phyloP scores from a whole-genome alignment of 2,797 vertebrate species.

The Amniataba percoides region DNA sequence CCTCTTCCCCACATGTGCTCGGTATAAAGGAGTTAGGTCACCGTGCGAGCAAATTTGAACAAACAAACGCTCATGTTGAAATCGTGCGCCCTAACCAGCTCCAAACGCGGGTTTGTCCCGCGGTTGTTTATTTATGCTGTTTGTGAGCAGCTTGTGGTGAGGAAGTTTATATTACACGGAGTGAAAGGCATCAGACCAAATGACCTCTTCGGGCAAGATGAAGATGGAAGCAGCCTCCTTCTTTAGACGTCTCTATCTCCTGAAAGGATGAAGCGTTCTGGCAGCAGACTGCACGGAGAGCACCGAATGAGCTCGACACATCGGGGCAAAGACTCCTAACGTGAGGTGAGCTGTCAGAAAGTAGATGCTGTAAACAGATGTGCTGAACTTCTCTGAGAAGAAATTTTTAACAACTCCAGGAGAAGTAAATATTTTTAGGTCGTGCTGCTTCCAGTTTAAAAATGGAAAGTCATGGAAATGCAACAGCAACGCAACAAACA shows the following conservation, averaged over 20 bases:
- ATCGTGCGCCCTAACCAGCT: conserved; percentile 61
- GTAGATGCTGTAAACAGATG: conserved; percentile 19
- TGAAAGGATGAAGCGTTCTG: conserved; percentile 13
- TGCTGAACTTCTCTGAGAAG: neutral
- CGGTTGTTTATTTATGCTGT: conserved; percentile 75
- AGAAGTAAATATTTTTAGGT: conserved; percentile 3
- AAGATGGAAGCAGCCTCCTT: conserved; percentile 22
- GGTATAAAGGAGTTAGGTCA: conserved; percentile 76
- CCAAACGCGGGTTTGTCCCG: conserved; percentile 56
- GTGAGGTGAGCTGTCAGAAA: conserved; percentile 14
- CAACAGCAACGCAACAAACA: neutral
- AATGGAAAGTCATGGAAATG: neutral
- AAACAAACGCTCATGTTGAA: conserved; percentile 78
- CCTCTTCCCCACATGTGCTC: conserved; percentile 75
- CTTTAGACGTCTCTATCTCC: conserved; percentile 19
- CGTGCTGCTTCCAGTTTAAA: neutral
- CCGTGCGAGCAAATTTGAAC: conserved; percentile 73
- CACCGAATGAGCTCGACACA: neutral
- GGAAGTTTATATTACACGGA: conserved; percentile 68
- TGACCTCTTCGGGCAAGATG: conserved; percentile 52
- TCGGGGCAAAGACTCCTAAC: conserved; percentile 3
- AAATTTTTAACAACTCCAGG: conserved; percentile 3
- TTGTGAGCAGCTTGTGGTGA: conserved; percentile 69
- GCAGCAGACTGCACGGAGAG: conserved; percentile 8
- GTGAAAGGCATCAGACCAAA: conserved; percentile 71